Evolutionary conservation across 2,888 invertebrate genomes (phyloP).

Genomic region (Aromia moschata): DNA sequence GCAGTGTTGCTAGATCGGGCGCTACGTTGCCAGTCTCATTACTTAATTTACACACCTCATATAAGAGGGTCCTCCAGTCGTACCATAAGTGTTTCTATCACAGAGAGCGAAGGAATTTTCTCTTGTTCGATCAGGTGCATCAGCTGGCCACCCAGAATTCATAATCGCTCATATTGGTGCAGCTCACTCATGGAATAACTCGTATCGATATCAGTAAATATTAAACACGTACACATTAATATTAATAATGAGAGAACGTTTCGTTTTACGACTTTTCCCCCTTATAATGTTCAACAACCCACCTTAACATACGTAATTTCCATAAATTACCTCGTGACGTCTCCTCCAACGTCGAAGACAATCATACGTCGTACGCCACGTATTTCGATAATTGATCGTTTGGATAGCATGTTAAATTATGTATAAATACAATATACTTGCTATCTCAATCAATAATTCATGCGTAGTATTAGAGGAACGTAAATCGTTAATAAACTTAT

Average conservation of each 20-base stretch:
- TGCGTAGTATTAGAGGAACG: constrained; percentile 1
- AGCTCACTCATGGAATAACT: too few species aligned
- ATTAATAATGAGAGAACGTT: constrained; percentile 8
- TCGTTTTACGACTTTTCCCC: background rate
- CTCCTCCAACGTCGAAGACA: constrained; percentile 8
- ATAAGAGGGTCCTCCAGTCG: too few species aligned
- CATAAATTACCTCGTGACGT: constrained; percentile 13
- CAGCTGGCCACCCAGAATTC: background rate
- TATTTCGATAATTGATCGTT: constrained; percentile 8
- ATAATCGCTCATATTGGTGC: too few species aligned
- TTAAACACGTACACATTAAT: too few species aligned
- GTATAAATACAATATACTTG: constrained; percentile 17
- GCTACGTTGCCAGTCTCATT: too few species aligned
- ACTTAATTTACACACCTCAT: too few species aligned
- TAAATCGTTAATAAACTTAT: constrained; percentile 20
- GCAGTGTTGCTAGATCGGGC: too few species aligned
- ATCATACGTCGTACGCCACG: background rate
- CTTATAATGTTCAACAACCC: constrained; percentile 4
- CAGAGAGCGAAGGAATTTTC: too few species aligned
- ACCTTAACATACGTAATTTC: constrained; percentile 13
- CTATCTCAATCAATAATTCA: constrained; percentile 6
- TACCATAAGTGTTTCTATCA: too few species aligned
- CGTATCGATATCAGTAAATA: too few species aligned
- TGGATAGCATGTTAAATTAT: constrained; percentile 3
- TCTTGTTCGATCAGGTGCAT: background rate